Percentiles rank a stretch among this genome's conserved stretches.
phyloP scores from a whole-genome alignment of 2,797 vertebrate species.

The Spinibarbus caldwelli region DNA sequence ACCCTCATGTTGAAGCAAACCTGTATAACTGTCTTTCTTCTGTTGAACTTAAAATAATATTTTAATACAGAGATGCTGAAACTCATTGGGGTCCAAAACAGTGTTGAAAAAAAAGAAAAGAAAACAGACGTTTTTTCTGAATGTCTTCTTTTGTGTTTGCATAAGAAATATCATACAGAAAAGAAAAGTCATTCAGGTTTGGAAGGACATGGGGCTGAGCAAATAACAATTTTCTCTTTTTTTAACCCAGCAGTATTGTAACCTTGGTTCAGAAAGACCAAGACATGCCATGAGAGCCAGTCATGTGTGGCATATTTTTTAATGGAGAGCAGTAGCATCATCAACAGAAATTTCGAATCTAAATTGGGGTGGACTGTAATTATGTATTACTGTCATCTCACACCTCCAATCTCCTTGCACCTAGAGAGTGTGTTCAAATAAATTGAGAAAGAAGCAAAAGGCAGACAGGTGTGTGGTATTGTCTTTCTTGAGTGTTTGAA shows the following conservation, averaged over 20 bases:
- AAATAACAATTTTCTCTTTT: neutral
- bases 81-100: neutral
- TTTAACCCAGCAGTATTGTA: neutral
- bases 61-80: neutral
- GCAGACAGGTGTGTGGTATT: conserved; percentile 37
- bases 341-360: neutral
- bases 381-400: conserved; percentile 40
- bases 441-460: conserved; percentile 1
- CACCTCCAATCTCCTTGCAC: conserved; percentile 41
- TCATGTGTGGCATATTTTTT: neutral
- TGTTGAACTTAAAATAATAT: neutral
- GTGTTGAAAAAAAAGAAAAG: neutral
- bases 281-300: neutral
- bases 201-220: neutral
- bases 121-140: neutral
- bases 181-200: too few species aligned
- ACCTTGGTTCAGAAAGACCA: conserved; percentile 46
- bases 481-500: conserved; percentile 37
- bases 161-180: too few species aligned
- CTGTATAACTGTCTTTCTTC: neutral
- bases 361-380: conserved; percentile 21
- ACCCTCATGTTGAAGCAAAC: neutral
- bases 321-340: neutral
- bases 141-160: neutral
- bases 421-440: conserved; percentile 35